Evolutionary conservation across 2,797 vertebrate genomes (phyloP), one percentile per base, ranked within the genome.

Genomic region (Gallinago nigripennis): DNA sequence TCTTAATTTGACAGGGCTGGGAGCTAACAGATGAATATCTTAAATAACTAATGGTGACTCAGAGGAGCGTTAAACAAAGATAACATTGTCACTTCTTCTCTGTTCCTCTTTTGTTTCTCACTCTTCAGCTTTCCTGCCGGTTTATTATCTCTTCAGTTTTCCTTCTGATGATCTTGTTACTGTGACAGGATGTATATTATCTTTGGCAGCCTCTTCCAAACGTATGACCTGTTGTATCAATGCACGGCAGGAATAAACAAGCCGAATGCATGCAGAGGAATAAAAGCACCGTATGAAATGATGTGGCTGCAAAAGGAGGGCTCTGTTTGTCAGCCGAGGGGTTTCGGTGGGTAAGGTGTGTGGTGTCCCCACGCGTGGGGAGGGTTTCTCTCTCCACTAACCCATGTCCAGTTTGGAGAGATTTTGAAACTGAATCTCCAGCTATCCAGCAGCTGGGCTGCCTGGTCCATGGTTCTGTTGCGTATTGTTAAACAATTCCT

Each of bases 1-100:
- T 78, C 91, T 92, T 91, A 85, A 89, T 92, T 82, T 94, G 95
- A 81, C 54, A 41, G 87, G 84, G 58, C 82, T 86, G 92, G 89
- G 87, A 90, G 72, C 79, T 50, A 39, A 76, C 87, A 94, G 92
- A 90, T 91, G 89, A 83, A 6, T 88, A 96, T 96, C 95, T 94
- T 81, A 86, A 96, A 92, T 96, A 96, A 95, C 91, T 76, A 91
- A 96, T 91, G 92, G 89, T 92, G 92, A 94, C 94, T 94, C 95
- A 94, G 82, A 94, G 86, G 95, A 97, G 58, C 76, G 2, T 88
- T 96, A 76, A 91, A 90, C 91, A 93, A 92, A 94, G 95, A 96
- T 95, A 96, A 91, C 92, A 63, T 81, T 95, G 95, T 96, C 94
- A 93, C 82, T 94, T 85, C 94, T 89, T 66, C 95, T 65, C 92